phyloP scores from a whole-genome alignment of 2,113 vertebrate genomes.

The Microcebus griseorufus region DNA sequence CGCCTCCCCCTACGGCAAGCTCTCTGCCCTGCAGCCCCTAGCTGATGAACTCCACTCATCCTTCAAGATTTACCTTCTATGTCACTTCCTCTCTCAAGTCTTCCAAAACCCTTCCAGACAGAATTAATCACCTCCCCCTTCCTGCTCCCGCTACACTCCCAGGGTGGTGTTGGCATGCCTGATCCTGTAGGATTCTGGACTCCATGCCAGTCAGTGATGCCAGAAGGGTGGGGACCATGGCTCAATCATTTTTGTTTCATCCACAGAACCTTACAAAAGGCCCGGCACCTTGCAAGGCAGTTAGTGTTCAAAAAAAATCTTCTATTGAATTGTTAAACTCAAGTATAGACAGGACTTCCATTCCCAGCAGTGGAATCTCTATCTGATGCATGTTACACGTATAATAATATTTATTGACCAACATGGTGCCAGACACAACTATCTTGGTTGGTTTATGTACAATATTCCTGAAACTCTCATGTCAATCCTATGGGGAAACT shows the following conservation, averaged over 20 bases:
- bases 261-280: neutral
- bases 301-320: too few species aligned
- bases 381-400: neutral
- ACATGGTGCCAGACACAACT: neutral
- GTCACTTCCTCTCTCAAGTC: neutral
- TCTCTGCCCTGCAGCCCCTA: neutral
- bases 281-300: neutral
- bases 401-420: neutral
- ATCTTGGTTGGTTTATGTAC: neutral
- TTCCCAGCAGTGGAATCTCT: neutral
- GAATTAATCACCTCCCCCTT: neutral
- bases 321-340: neutral
- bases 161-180: accelerated
- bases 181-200: neutral
- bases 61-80: neutral
- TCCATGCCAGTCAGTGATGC: neutral
- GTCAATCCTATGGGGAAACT: neutral
- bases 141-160: neutral
- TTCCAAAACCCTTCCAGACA: neutral
- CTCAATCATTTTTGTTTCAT: neutral
- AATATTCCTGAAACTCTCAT: neutral
- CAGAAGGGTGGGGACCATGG: neutral
- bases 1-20: accelerated
- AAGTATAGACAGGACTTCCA: neutral
- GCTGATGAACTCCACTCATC: neutral